Conservation (phyloP, 2,113 vertebrate genomes). For the Oceanodroma tethys region DNA sequence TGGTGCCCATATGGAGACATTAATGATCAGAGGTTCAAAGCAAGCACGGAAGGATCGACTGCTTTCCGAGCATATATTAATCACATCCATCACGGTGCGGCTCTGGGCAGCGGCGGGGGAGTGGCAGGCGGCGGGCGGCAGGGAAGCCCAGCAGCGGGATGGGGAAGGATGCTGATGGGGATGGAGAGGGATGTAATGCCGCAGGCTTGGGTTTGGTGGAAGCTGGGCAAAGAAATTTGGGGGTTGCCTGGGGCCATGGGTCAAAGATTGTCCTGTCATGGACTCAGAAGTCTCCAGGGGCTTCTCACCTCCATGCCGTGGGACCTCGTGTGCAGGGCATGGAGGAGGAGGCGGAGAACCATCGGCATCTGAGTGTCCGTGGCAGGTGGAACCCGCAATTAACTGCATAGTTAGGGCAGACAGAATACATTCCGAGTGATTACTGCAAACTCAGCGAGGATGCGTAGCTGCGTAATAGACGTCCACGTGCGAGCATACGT, state of each 20-base stretch:
- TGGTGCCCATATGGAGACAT: conserved; percentile 50
- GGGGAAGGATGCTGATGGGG: background rate
- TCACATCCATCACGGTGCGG: background rate
- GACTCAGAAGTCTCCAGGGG: background rate
- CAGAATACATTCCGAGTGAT: background rate
- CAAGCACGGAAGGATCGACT: conserved; percentile 4
- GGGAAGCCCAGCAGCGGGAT: background rate
- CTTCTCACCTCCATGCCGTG: fast-evolving
- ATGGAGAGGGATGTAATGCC: background rate
- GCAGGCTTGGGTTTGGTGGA: background rate
- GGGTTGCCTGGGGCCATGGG: background rate
- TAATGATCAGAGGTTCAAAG: conserved; percentile 48
- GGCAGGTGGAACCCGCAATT: background rate
- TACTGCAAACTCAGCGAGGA: background rate
- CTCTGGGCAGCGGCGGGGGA: background rate
- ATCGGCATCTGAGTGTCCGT: fast-evolving
- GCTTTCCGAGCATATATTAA: conserved; percentile 1
- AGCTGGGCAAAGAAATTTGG: background rate
- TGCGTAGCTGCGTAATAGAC: background rate
- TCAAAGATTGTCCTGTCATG: background rate
- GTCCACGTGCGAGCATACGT: background rate
- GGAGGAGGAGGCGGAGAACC: background rate
- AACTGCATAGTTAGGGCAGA: background rate
- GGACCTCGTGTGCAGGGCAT: fast-evolving
- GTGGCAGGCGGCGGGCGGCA: background rate